Evolutionary conservation across 2,113 vertebrate species (phyloP).

Genomic region (Eubucco bourcierii): DNA sequence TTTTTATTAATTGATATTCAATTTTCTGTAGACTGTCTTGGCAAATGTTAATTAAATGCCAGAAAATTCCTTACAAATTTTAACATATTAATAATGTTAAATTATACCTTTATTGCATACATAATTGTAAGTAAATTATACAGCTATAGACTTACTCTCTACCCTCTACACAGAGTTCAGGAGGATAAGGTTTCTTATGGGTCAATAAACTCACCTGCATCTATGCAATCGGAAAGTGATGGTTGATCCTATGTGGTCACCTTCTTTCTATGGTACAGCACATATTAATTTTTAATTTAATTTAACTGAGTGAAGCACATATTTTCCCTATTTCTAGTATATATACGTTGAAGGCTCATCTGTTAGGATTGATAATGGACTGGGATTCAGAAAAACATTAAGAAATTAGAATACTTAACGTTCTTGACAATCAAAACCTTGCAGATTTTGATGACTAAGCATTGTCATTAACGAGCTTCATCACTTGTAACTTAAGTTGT

Average conservation of each 20-base stretch:
- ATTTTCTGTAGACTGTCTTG: conserved; percentile 70
- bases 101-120: conserved; percentile 69
- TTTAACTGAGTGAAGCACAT: accelerated
- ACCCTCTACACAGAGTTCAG: not conserved
- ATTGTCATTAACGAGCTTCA: not conserved
- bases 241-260: not conserved
- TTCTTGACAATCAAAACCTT: not conserved
- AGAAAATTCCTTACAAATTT: conserved; percentile 72
- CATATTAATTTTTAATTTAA: not conserved
- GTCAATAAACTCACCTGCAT: not conserved
- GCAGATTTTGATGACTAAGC: not conserved
- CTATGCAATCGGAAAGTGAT: not conserved
- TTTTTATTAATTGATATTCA: conserved; percentile 74
- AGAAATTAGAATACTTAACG: not conserved
- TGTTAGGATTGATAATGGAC: not conserved
- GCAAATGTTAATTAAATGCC: conserved; percentile 76
- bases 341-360: not conserved
- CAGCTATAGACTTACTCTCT: conserved; percentile 3
- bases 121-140: conserved; percentile 71
- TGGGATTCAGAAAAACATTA: not conserved
- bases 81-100: conserved; percentile 68
- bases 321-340: not conserved
- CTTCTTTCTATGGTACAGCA: not conserved
- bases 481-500: not conserved
- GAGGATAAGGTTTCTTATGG: not conserved